These are phyloP conservation scores for Holothuria scabra DNA, from an alignment of 53 echinoderm and acorn worm species.

Conservation along the genomic window DNA sequence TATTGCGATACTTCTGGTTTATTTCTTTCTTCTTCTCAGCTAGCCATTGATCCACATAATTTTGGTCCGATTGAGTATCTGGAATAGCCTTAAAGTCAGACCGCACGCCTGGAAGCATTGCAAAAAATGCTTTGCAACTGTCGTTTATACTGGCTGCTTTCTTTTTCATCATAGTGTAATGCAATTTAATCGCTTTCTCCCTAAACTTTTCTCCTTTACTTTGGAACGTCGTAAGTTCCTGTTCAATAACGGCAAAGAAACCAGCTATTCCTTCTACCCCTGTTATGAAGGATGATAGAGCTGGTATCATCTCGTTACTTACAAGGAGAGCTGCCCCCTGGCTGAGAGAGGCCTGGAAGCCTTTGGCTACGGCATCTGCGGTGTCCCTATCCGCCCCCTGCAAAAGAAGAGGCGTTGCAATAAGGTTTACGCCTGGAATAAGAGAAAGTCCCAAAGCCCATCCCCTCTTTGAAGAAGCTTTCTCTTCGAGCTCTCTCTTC, in stretches of 20 bases:
- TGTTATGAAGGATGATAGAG: constrained; percentile 19
- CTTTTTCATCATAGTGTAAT: constrained; percentile 7
- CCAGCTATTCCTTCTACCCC: constrained; percentile 23
- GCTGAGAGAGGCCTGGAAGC: background rate
- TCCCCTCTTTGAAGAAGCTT: background rate
- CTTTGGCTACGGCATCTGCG: constrained; percentile 9
- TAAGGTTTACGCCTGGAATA: constrained; percentile 26
- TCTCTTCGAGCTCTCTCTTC: background rate
- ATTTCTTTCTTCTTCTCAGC: background rate
- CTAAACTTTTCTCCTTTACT: constrained; percentile 7
- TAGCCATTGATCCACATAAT: constrained; percentile 5
- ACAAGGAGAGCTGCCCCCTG: background rate
- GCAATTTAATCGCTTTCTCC: background rate
- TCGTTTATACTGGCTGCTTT: background rate
- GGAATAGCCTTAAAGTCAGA: constrained; percentile 28
- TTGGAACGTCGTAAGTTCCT: constrained; percentile 3
- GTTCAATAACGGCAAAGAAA: constrained; percentile 27
- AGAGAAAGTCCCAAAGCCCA: constrained; percentile 30
- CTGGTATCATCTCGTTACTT: constrained; percentile 25
- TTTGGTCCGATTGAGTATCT: background rate
- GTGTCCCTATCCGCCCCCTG: background rate
- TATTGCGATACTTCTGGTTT: no score
- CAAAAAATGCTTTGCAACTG: background rate
- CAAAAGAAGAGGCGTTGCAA: constrained; percentile 19
- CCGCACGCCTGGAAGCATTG: constrained; percentile 10